Conservation (phyloP, 2,797 vertebrate genomes). For the Amblyraja radiata region DNA sequence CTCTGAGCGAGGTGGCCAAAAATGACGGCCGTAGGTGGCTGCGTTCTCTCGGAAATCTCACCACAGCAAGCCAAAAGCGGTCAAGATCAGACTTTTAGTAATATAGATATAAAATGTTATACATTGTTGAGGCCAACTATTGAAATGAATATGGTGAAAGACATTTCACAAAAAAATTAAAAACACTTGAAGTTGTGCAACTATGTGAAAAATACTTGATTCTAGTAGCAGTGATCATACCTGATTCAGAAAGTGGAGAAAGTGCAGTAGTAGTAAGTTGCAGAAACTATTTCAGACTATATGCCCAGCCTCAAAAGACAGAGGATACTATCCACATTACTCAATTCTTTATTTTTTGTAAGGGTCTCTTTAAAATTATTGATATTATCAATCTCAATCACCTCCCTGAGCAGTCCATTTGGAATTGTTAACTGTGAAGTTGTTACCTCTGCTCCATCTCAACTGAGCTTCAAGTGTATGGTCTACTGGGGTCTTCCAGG, state of each 20-base stretch:
- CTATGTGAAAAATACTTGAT: not conserved
- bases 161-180: not conserved
- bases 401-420: slow-evolving; percentile 8
- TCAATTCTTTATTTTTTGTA: not conserved
- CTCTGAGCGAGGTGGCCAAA: no score
- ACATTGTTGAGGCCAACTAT: not conserved
- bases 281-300: not conserved
- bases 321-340: not conserved
- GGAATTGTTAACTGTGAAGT: not conserved
- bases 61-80: no score
- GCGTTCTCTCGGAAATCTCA: no score
- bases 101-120: not conserved
- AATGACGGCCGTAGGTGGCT: no score
- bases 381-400: not conserved
- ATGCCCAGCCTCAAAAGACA: not conserved
- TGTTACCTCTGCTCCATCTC: not conserved
- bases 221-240: not conserved
- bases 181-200: not conserved
- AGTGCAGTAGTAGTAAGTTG: not conserved
- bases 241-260: not conserved
- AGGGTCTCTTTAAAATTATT: not conserved
- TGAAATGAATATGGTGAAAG: not conserved
- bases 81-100: no score
- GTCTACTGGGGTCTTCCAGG: not conserved
- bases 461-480: not conserved